A percentile compares a stretch with the other conserved stretches of the same genome.
These are phyloP conservation scores for Rhipidura dahli DNA, from an alignment of 2,113 vertebrate genomes.

Conservation along the genomic window DNA sequence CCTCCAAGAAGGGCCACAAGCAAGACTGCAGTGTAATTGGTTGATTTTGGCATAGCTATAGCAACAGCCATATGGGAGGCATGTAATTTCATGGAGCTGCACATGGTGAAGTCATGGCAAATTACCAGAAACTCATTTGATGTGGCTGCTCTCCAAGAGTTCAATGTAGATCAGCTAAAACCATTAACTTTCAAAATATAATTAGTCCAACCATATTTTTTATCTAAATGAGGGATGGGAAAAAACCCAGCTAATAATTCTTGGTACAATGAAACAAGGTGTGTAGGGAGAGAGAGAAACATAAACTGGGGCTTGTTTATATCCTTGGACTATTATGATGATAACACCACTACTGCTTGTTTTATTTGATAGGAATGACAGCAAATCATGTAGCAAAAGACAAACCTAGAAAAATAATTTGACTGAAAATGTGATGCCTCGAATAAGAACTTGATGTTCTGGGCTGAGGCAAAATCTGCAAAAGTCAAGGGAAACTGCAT, in stretches of 20 bases:
- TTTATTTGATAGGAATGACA: not conserved
- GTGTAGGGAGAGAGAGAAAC: not conserved
- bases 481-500: not conserved
- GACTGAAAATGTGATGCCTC: not conserved
- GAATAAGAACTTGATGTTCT: not conserved
- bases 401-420: not conserved
- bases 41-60: slow-evolving; percentile 46
- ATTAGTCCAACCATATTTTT: not conserved
- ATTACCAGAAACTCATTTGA: slow-evolving; percentile 42
- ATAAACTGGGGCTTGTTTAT: not conserved
- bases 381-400: not conserved
- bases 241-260: not conserved
- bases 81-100: slow-evolving; percentile 19
- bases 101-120: slow-evolving; percentile 23
- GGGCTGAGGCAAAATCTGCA: not conserved
- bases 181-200: slow-evolving; percentile 29
- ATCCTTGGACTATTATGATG: not conserved
- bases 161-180: slow-evolving; percentile 5
- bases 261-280: not conserved
- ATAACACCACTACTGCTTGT: not conserved
- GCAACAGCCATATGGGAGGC: slow-evolving; percentile 37
- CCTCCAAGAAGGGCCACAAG: not conserved
- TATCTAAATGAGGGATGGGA: not conserved
- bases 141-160: slow-evolving; percentile 34
- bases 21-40: slow-evolving; percentile 12